phyloP scores from a whole-genome alignment of 2,888 invertebrate genomes.

The Hirtodrosophila duncani region DNA sequence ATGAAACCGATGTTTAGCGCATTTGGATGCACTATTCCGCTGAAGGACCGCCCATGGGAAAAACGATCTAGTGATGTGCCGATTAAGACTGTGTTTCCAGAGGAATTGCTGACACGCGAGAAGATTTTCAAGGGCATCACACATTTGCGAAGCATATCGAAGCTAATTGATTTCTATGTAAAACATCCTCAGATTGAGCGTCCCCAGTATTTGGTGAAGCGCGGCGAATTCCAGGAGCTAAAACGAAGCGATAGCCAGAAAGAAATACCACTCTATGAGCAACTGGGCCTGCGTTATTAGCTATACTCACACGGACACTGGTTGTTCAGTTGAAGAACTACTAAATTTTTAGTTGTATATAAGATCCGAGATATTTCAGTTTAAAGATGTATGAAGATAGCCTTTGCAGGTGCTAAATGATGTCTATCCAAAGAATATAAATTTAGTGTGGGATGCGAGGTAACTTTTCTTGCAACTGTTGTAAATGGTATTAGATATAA shows the following conservation, averaged over 20 bases:
- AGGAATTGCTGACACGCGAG: conserved; percentile 71
- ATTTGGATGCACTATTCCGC: conserved; percentile 76
- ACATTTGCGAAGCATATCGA: conserved; percentile 75
- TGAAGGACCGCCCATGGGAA: conserved; percentile 66
- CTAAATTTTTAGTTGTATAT: too few relatives aligned
- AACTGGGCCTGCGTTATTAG: conserved; percentile 68
- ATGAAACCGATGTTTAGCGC: conserved; percentile 65
- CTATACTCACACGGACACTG: too few relatives aligned
- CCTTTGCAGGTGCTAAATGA: too few relatives aligned
- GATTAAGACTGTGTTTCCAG: conserved; percentile 74
- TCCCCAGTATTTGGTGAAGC: conserved; percentile 69
- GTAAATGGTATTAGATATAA: too few relatives aligned
- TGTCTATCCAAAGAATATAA: too few relatives aligned
- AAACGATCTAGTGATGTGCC: conserved; percentile 54
- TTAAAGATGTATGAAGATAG: too few relatives aligned
- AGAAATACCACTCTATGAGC: conserved; percentile 74
- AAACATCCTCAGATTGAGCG: conserved; percentile 63
- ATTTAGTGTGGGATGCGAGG: too few relatives aligned
- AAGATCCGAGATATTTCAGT: too few relatives aligned
- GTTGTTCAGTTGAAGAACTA: too few relatives aligned
- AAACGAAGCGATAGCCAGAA: too few relatives aligned
- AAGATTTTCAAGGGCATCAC: conserved; percentile 77
- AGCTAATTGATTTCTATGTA: conserved; percentile 72
- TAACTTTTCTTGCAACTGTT: too few relatives aligned
- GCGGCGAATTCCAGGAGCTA: conserved; percentile 64